Base-by-base conservation (phyloP, 2,888 invertebrate genomes). In the Tribolium freemani region DNA sequence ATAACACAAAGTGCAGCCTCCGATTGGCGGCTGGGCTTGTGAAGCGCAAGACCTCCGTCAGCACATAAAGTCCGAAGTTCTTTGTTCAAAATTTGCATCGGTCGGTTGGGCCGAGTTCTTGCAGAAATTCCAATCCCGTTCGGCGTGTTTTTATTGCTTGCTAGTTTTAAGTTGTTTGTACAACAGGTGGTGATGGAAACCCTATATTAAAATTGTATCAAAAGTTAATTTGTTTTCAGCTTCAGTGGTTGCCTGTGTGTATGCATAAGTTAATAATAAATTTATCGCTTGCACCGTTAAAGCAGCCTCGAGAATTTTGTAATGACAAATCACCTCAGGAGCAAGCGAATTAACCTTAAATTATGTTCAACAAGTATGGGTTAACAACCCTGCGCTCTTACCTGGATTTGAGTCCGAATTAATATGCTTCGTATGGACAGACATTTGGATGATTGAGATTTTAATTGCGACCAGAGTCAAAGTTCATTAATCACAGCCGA, bases 131-230 rank as follows among this genome's bases (percentile, higher is more conserved):
- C 74, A 80, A 76, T 80, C 77, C 77, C 75, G 78, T 78, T 77
- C 78, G 66, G 73, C 69, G 75, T 76, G 72, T 76, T 79, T 78
- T 77, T 69, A 60, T 51, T 53, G 44, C 10, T 26, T 74, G 61
- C 56, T 70, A 70, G 77, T 74, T 64, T 75, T 63, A 76, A 71
- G 78, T 79, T 79, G 77, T 80, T 79, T 63, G 58, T 61, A 80
- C 71, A 81, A 80, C 84, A 84, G 83, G 83, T 84, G 84, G 81
- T 77, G 78, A 79, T 78, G 77, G 84, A 83, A 83, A 84, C 84
- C 83, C 78, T 83, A 82, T 81, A 84, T 84, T 83, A 84, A 84
- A 84, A 84, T 80, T 82, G 80, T 81, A 83, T 83, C 82, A 83
- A 83, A 82, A 82, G 73, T 79, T 82, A 83, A 83, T 83, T 83